Evolutionary conservation across 1,140 invertebrate species (phyloP), one percentile per base, ranked within the genome.

Genomic region (Hylyphantes graminicola): DNA sequence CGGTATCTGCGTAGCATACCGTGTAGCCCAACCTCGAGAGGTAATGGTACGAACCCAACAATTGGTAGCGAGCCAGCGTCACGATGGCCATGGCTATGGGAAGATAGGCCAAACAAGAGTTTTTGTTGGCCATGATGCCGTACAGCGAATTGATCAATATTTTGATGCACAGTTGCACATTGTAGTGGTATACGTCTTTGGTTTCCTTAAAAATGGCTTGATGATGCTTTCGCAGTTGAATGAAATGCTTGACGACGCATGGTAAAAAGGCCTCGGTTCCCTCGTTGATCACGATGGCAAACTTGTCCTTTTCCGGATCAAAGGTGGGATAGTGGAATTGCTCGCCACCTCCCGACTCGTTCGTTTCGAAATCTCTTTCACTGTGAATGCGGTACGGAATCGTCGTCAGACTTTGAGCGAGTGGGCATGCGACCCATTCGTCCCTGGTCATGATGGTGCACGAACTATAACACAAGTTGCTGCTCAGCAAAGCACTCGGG

Each of bases 101-200:
- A 6, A 63, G 6, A 54, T 81, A 81, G 0, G 68, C 54, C 50
- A 81, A 15, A 53, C 55, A 54, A 0, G 78, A 81, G n/a, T 81
- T 59, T 21, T 81, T 80, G n/a, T 51, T 72, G 2, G 67, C 78
- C 55, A 73, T 81, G 0, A 73, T 51, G 15, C 78, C 78, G n/a
- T 81, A 81, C 5, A 81, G 48, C 0, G 68, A 81, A 53, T 81
- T 73, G 55, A 81, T 63, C 19, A 73, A 61, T 53, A 73, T 72
- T 54, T 81, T 81, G 0, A 81, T 73, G n/a, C 68, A 51, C 4
- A 72, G 15, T 54, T 81, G 68, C 15, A 19, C 67, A 63, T 81
- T 81, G 57, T 81, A 72, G 63, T 81, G 78, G 6, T 55, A 55
- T 0, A 72, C 35, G 17, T 73, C 48, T 15, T 61, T 51, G 7